These are phyloP conservation scores for Cephus pygmeus DNA, from an alignment of 2,888 invertebrate species.

Conservation along the genomic window DNA sequence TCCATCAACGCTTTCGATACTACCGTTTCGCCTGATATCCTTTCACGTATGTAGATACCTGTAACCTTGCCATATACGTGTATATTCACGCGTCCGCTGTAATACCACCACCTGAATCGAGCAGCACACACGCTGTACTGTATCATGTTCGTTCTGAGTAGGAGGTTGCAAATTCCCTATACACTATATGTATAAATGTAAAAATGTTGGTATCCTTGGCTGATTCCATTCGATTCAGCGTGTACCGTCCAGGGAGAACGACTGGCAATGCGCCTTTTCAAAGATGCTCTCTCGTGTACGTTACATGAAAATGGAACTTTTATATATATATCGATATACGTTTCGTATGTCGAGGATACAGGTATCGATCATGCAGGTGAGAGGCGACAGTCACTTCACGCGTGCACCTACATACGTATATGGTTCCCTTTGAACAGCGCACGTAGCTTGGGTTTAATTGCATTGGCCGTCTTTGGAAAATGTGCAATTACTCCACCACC, in stretches of 20 bases:
- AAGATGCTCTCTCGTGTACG: not conserved
- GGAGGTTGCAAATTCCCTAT: no score
- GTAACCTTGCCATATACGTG: not conserved
- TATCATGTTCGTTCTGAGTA: not conserved
- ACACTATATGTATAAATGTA: no score
- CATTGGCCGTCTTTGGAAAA: not conserved
- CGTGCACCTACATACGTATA: not conserved
- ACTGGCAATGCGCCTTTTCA: not conserved
- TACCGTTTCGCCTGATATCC: not conserved
- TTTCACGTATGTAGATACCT: not conserved
- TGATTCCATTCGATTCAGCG: not conserved
- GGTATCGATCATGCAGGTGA: not conserved
- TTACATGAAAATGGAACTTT: not conserved
- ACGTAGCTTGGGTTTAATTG: not conserved
- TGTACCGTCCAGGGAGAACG: not conserved
- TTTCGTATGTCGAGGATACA: not conserved
- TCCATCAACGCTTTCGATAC: not conserved
- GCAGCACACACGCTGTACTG: not conserved
- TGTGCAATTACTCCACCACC: not conserved
- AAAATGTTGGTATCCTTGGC: not conserved
- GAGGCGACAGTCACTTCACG: not conserved
- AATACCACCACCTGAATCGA: not conserved
- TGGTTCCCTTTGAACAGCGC: not conserved
- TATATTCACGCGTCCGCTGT: not conserved
- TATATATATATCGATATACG: not conserved